Evolutionary conservation across 1,140 invertebrate genomes (phyloP).

Genomic region (Hylaeus volcanicus): DNA sequence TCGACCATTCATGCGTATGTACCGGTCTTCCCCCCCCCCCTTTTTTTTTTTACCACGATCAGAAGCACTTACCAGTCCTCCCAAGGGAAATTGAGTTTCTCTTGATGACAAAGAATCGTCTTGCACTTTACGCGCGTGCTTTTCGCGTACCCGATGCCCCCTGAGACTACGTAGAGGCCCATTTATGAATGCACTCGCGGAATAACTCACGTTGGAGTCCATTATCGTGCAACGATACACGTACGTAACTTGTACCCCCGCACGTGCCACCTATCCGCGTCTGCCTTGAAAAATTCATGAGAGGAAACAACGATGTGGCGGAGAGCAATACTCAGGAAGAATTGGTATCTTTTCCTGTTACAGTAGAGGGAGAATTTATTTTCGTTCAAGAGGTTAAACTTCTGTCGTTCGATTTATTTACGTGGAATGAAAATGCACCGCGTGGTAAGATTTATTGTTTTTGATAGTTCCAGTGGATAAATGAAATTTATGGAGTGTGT

Average conservation of each 20-base stretch:
- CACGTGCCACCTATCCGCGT: background rate
- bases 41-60: background rate
- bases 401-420: too few species aligned
- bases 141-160: background rate
- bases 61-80: conserved; percentile 9
- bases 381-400: too few species aligned
- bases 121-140: conserved; percentile 29
- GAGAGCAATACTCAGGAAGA: too few species aligned
- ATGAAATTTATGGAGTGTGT: too few species aligned
- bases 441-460: too few species aligned
- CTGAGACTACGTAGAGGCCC: background rate
- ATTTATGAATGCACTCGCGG: conserved; percentile 4
- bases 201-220: background rate
- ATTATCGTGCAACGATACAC: too few species aligned
- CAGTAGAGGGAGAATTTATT: too few species aligned
- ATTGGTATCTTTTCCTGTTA: too few species aligned
- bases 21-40: background rate
- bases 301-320: too few species aligned
- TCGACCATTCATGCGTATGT: conserved; percentile 44
- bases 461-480: too few species aligned
- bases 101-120: conserved; percentile 38
- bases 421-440: too few species aligned
- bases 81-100: conserved; percentile 22
- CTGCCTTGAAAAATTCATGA: background rate
- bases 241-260: too few species aligned